Base-by-base conservation (phyloP, 2,888 invertebrate species). In the Itoplectis maculator region DNA sequence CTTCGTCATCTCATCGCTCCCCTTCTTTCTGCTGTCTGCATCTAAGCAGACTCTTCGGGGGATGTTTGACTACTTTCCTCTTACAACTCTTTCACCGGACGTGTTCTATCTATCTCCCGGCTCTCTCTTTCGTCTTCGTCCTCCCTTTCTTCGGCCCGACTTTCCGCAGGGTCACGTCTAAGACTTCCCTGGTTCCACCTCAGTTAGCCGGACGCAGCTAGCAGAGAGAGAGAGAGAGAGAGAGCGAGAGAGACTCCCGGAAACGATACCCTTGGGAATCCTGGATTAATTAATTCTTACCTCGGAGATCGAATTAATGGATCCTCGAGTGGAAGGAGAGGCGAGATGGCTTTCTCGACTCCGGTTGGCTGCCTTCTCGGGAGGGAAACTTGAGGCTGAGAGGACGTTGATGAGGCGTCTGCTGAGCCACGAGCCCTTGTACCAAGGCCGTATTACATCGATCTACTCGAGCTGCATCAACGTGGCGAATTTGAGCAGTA, bases 221-320 rank as follows among this genome's bases (percentile, higher is more conserved):
- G 47, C 1, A n/a, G 47, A 37, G 47, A 11, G 29, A 65, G n/a
- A n/a, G n/a, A n/a, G n/a, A n/a, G n/a, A n/a, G n/a, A n/a, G n/a
- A n/a, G n/a, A n/a, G n/a, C n/a, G n/a, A n/a, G n/a, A n/a, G n/a
- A n/a, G n/a, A n/a, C n/a, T 5, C 23, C 51, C 45, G 56, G 54
- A 54, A 69, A 69, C 51, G 77, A 73, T 61, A 78, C 78, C 59
- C 54, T 42, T 29, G 79, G 79, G 65, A 79, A 75, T 75, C 20
- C 35, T 13, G 75, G 78, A 79, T 82, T 82, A 82, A 82, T 82
- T 82, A 82, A 82, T 82, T 82, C 68, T 76, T 68, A 37, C 37
- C 51, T 35, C 51, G 72, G 72, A 61, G 72, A 66, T 81, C 61
- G 72, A 77, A 81, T 77, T 72, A 66, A 77, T 76, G 76, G 59